Conservation (phyloP, 2,797 vertebrate genomes). For the Caiman crocodilus region DNA sequence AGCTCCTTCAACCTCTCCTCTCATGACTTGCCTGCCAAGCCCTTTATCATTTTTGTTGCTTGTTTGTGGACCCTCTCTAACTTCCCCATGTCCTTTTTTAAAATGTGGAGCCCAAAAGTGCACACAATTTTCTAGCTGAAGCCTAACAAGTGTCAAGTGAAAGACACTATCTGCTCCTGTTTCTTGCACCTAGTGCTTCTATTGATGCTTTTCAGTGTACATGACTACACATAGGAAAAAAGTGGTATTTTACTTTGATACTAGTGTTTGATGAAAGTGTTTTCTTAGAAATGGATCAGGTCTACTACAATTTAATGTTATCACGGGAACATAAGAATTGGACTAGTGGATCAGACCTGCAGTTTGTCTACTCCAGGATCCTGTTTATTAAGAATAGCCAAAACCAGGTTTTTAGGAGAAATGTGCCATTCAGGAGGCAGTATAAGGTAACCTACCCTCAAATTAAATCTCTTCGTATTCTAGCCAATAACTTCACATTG, state of each 20-base stretch:
- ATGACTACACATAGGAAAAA: not conserved
- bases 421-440: not conserved
- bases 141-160: no score
- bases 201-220: not conserved
- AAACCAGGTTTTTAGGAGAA: not conserved
- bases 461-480: not conserved
- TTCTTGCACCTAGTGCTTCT: not conserved
- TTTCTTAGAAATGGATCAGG: not conserved
- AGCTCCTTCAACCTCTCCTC: no score
- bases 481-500: not conserved
- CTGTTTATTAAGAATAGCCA: not conserved
- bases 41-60: no score
- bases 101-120: no score
- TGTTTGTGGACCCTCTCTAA: no score
- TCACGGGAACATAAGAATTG: not conserved
- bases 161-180: no score
- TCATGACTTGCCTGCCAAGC: no score
- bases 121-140: no score
- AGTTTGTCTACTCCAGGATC: rapidly evolving
- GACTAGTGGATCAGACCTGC: not conserved
- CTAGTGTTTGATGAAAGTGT: not conserved
- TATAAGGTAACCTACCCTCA: not conserved
- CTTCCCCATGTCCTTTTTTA: no score
- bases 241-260: not conserved
- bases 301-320: not conserved